phyloP scores from a whole-genome alignment of 1,140 invertebrate genomes.

The Matsumurasca onukii region DNA sequence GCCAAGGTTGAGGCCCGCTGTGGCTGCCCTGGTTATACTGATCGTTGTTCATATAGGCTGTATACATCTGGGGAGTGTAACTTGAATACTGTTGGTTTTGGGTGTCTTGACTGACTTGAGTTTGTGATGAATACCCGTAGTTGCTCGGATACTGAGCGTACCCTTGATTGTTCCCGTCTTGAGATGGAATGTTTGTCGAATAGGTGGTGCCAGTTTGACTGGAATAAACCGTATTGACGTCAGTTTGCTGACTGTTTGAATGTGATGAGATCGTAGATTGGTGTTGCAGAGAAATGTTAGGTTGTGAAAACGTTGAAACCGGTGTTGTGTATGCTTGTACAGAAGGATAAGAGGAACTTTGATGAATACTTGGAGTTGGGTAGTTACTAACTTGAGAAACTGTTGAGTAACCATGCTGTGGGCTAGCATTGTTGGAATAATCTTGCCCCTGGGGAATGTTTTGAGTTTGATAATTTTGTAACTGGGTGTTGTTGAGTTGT shows the following conservation, averaged over 20 bases:
- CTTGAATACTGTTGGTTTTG: constrained; percentile 10
- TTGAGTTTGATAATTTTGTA: not conserved
- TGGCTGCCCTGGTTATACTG: not conserved
- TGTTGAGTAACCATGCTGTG: not conserved
- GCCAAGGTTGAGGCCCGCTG: not conserved
- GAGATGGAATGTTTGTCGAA: not conserved
- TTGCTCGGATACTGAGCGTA: not conserved
- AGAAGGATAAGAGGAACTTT: not conserved
- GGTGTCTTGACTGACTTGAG: not conserved
- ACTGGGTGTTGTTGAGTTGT: not conserved
- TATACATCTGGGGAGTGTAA: constrained; percentile 42
- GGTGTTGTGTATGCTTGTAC: not conserved
- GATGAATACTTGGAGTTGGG: not conserved
- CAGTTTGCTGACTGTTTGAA: not conserved
- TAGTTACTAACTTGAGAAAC: not conserved
- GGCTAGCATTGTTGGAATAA: not conserved
- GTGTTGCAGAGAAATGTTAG: not conserved
- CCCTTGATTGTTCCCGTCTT: constrained; percentile 8
- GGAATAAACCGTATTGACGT: not conserved
- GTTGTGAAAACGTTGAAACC: not conserved
- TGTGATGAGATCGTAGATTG: not conserved
- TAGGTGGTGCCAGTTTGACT: not conserved
- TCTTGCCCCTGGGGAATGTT: not conserved
- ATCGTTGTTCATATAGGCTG: not conserved
- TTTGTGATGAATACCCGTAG: not conserved